Base-by-base conservation (phyloP, 1,140 invertebrate species). In the Pentalonia nigronervosa region DNA sequence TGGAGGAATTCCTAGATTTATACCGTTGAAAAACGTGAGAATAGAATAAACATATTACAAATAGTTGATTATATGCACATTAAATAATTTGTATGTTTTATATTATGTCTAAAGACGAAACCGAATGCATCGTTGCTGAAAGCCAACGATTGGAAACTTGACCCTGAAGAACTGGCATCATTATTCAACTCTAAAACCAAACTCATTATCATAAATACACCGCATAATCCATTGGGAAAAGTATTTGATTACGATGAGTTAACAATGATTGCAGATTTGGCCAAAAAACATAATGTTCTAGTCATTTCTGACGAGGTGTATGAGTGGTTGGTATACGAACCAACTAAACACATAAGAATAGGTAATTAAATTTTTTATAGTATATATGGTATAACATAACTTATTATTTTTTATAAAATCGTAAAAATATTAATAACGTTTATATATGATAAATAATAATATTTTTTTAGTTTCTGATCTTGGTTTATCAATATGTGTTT, bases 241-340 rank as follows among this genome's bases (percentile, higher is more conserved):
- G 98, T 99, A 53, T 98, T 98, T 94, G 97, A 96, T 4, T 94
- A 95, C 2, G 95, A 96, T 23, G 98, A 98, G 95, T 95, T 98
- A 92, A 96, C 97, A 94, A 95, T 97, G 91, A 98, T 99, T 94
- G 98, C 95, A 96, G 95, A 97, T 94, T 95, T 99, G 81, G 99
- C 98, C 94, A 98, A 98, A 94, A 99, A 99, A 95, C 97, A 98
- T 96, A 97, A 99, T 95, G 97, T 98, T 14, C 95, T 99, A 14
- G 98, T 98, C 93, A 96, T 99, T 41, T 97, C 98, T 17, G 99
- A 99, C 96, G 99, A 99, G 95, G 99, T 99, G 2, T 99, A 99
- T 94, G 99, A 99, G 95, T 99, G 98, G 98, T 96, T 99, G 94
- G 97, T 98, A 36, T 99, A 98, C 95, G 96, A 98, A 95, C 97